Percentiles rank a stretch among this genome's conserved stretches.
These are phyloP conservation scores for Drosophila barbarae DNA, from an alignment of 2,888 invertebrate species.

Conservation along the genomic window DNA sequence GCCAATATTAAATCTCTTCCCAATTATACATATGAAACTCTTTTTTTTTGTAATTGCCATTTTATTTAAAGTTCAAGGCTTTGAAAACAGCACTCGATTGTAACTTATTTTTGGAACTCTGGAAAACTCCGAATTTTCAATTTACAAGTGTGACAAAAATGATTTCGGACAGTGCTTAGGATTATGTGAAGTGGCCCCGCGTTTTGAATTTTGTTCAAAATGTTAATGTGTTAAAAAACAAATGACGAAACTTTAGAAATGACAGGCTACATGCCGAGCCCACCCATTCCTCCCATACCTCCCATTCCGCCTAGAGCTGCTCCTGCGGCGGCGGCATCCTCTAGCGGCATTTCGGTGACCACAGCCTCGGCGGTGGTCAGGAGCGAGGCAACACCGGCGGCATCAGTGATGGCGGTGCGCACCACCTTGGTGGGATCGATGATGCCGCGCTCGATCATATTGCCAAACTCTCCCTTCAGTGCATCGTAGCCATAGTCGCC, in stretches of 20 bases:
- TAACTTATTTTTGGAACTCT: neutral
- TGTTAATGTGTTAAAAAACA: neutral
- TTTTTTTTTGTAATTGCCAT: too few species aligned
- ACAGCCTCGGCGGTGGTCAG: conserved; percentile 98
- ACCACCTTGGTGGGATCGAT: conserved; percentile 97
- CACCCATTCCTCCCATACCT: conserved; percentile 45
- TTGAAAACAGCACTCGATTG: neutral
- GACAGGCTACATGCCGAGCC: conserved; percentile 53
- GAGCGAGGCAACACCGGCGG: conserved; percentile 96
- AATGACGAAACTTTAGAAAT: too few species aligned
- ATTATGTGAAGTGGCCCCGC: too few species aligned
- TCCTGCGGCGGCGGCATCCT: conserved; percentile 81
- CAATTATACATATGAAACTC: too few species aligned
- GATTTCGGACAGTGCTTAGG: neutral
- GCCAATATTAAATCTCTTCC: neutral
- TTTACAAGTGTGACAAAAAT: neutral
- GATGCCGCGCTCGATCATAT: conserved; percentile 96
- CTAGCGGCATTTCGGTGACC: conserved; percentile 95
- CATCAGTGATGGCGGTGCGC: conserved; percentile 94
- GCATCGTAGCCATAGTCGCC: conserved; percentile 94
- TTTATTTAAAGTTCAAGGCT: neutral
- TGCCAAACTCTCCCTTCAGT: conserved; percentile 92
- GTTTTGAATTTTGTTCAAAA: neutral
- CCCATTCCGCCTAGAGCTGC: conserved; percentile 40
- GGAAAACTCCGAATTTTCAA: neutral